Evolutionary conservation across 1,140 invertebrate species (phyloP), one percentile per base, ranked within the genome.

Genomic region (Sweltsa coloradensis): DNA sequence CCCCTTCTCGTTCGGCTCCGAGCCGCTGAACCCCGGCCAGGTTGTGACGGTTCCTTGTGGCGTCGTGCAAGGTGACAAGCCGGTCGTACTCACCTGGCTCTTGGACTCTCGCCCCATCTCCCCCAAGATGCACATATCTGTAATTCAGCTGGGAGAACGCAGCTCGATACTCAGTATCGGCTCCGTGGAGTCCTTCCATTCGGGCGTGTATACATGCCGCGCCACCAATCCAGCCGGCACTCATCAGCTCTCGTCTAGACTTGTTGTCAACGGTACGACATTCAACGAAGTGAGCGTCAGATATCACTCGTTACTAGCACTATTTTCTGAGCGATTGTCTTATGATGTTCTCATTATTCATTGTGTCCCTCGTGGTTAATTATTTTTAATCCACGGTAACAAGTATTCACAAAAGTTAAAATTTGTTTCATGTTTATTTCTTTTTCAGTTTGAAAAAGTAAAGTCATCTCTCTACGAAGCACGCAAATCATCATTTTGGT

Each of bases 151-250:
- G 5, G 59, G 59, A 14, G 44, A 39, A 19, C 45, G 43, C 19
- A 52, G 47, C 13, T 59, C 64, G 63, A 75, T 81, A 57, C 67
- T 89, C 50, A 81, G 75, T 53, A 88, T 89, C 57, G 76, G 84
- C 51, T 72, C 75, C 4, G 75, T 87, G 41, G 69, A 76, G 47
- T 79, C 69, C 66, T 63, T 72, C 66, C 81, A 87, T 63, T 76
- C 79, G 51, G 85, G 85, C 56, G 83, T 79, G 59, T 90, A 86
- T 62, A 85, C 81, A 14, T 90, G 85, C 63, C 69, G 77, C 49
- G 85, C 79, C 37, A 75, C 74, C 67, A 89, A 89, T 65, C 67
- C 70, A 47, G 83, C 80, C 49, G 83, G 82, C 42, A 72, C 50
- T 2, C 59, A 57, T 14, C 62, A 55, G 26, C 63, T 60, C 50